A percentile compares a stretch with the other conserved stretches of the same genome.
Evolutionary conservation across 2,797 vertebrate species (phyloP).

Genomic region (Florisuga fusca): DNA sequence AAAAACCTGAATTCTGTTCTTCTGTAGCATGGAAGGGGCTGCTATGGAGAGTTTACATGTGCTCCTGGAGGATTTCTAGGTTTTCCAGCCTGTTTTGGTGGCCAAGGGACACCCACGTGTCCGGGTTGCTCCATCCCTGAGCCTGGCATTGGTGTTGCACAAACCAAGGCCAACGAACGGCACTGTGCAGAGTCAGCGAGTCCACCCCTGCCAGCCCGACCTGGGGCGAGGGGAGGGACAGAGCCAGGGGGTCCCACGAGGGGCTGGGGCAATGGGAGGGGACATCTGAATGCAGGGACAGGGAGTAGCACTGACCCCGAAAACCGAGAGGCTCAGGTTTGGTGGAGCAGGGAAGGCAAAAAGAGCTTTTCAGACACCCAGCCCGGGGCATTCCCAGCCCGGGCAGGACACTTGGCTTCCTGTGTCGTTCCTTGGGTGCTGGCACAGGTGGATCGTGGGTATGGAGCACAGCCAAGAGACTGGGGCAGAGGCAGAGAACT

Average conservation of each 20-base stretch:
- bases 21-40: neutral
- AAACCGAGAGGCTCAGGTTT: neutral
- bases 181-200: fast-evolving
- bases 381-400: neutral
- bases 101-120: neutral
- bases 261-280: neutral
- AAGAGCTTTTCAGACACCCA: neutral
- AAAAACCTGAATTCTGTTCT: neutral
- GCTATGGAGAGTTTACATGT: neutral
- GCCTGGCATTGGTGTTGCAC: neutral
- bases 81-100: neutral
- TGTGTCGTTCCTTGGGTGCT: neutral
- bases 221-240: neutral
- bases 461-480: slow-evolving; percentile 1
- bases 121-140: neutral
- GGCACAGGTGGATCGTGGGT: neutral
- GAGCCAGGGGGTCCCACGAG: neutral
- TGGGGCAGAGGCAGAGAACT: neutral
- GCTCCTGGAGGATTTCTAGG: neutral
- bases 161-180: neutral
- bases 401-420: neutral
- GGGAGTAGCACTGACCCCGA: neutral
- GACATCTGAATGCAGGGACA: neutral
- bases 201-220: neutral
- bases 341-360: neutral